These are phyloP conservation scores for Nomada lathburiana DNA, from an alignment of 2,888 invertebrate species.

Conservation along the genomic window DNA sequence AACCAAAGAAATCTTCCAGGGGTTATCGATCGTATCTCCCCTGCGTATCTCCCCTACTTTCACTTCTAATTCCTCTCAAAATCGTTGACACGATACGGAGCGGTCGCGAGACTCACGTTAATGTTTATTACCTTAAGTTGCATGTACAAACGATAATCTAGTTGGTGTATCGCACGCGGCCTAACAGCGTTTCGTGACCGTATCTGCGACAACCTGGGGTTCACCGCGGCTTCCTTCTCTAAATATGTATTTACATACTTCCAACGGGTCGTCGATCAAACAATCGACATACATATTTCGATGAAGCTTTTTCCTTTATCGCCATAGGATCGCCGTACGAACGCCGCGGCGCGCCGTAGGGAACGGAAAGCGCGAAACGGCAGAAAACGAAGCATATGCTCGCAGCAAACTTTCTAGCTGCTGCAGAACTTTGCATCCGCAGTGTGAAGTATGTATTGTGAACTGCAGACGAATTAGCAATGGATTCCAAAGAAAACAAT, in stretches of 20 bases:
- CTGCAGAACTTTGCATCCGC: constrained; percentile 17
- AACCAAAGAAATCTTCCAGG: constrained; percentile 21
- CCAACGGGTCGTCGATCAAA: constrained; percentile 26
- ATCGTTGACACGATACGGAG: neutral
- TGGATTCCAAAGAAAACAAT: neutral
- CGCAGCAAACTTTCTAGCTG: constrained; percentile 2
- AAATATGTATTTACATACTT: neutral
- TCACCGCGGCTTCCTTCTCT: neutral
- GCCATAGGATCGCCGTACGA: too few species aligned
- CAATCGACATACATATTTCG: neutral
- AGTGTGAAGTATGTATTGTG: neutral
- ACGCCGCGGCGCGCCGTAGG: too few species aligned
- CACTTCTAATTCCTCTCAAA: neutral
- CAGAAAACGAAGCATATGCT: neutral
- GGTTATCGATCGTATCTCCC: constrained; percentile 18
- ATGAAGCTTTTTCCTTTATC: too few species aligned
- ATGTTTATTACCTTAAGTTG: constrained; percentile 20
- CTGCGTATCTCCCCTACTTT: neutral
- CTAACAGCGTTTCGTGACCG: constrained; percentile 38
- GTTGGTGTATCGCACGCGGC: constrained; percentile 11
- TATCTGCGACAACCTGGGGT: constrained; percentile 21
- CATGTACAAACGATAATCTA: constrained; percentile 18
- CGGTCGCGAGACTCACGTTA: constrained; percentile 3
- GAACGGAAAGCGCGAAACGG: neutral
- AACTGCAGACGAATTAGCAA: constrained; percentile 35